phyloP scores from a whole-genome alignment of 2,113 vertebrate genomes.

The Corythornis cristatus region DNA sequence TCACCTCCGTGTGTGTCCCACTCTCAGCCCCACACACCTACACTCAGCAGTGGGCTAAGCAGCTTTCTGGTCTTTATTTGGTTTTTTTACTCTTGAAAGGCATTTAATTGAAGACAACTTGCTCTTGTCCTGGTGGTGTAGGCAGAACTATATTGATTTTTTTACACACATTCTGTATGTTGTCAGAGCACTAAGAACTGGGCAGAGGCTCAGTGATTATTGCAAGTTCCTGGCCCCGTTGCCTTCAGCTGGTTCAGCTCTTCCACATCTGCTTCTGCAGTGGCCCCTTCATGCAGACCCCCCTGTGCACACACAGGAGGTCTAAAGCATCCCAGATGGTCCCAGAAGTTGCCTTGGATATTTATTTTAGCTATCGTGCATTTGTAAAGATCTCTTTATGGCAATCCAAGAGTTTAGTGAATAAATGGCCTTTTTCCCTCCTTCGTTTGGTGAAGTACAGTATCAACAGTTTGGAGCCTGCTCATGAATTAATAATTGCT shows the following conservation, averaged over 20 bases:
- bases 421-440: conserved; percentile 56
- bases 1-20: too few relatives aligned
- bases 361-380: background rate
- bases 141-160: background rate
- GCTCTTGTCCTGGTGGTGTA: background rate
- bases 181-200: background rate
- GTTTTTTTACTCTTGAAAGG: background rate
- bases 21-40: too few relatives aligned
- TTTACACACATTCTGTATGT: background rate
- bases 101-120: background rate
- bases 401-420: conserved; percentile 27
- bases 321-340: background rate
- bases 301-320: rapidly evolving
- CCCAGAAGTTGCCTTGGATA: background rate
- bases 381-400: conserved; percentile 45
- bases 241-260: background rate
- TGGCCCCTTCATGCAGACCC: background rate
- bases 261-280: rapidly evolving
- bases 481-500: conserved; percentile 76
- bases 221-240: background rate
- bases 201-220: background rate
- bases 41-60: background rate
- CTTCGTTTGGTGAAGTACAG: conserved; percentile 62
- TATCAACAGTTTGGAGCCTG: conserved; percentile 68
- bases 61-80: background rate